These are phyloP conservation scores for Metopia argyrocephala DNA, from an alignment of 2,888 invertebrate species.

Conservation along the genomic window DNA sequence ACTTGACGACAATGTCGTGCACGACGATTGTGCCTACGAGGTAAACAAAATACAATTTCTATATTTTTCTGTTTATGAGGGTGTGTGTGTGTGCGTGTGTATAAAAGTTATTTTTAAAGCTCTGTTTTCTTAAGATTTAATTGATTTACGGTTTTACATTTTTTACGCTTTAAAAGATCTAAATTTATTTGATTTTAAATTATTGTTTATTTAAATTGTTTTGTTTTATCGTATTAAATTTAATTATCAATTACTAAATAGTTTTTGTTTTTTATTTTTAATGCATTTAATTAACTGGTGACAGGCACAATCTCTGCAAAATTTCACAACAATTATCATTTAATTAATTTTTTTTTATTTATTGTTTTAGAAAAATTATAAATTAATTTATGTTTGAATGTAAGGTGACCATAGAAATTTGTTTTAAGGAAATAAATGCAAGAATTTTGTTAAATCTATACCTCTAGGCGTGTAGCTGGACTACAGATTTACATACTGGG, in stretches of 20 bases:
- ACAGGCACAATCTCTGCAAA: slow-evolving; percentile 68
- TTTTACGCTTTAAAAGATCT: too few species aligned
- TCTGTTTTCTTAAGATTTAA: too few species aligned
- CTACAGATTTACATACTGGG: too few species aligned
- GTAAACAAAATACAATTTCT: too few species aligned
- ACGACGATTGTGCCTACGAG: too few species aligned
- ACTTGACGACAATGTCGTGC: too few species aligned
- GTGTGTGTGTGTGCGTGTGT: not conserved
- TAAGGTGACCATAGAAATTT: not conserved
- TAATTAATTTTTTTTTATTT: slow-evolving; percentile 3
- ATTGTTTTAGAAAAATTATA: not conserved
- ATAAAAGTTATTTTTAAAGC: slow-evolving; percentile 46
- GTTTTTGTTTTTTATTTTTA: slow-evolving; percentile 29
- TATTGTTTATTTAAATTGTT: not conserved
- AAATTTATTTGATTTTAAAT: too few species aligned
- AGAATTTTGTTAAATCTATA: too few species aligned
- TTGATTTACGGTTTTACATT: too few species aligned
- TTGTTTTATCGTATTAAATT: slow-evolving; percentile 20
- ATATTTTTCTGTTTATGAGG: not conserved
- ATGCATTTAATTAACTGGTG: slow-evolving; percentile 57
- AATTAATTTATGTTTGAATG: not conserved
- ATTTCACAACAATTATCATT: slow-evolving; percentile 59
- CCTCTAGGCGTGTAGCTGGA: too few species aligned
- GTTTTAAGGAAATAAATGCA: too few species aligned
- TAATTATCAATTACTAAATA: slow-evolving; percentile 38